A percentile compares a stretch with the other conserved stretches of the same genome.
phyloP scores from a whole-genome alignment of 2,888 invertebrate genomes.

The Nesidiocoris tenuis region DNA sequence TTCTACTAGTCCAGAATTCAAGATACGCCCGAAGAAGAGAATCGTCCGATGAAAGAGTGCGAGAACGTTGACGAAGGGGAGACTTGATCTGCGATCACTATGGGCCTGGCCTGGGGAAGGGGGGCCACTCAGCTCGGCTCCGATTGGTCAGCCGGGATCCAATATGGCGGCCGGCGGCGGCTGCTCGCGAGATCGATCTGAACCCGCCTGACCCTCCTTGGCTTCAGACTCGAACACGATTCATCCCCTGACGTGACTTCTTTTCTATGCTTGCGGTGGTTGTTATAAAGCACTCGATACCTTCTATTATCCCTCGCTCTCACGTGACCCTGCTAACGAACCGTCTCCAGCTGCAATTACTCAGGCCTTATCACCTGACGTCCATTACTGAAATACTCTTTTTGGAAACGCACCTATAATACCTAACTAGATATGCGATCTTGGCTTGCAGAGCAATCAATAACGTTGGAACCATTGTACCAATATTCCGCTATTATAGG shows the following conservation, averaged over 20 bases:
- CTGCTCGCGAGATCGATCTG: neutral
- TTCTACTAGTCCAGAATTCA: too few species aligned
- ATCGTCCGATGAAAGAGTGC: too few species aligned
- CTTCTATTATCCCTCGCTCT: neutral
- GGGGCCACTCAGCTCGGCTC: neutral
- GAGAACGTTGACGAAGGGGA: neutral
- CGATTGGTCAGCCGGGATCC: neutral
- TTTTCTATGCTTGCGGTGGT: neutral
- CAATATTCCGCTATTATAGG: too few species aligned
- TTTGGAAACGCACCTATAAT: conserved; percentile 12
- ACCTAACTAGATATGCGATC: neutral
- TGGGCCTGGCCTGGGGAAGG: neutral
- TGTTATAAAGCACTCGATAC: neutral
- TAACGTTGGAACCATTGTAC: neutral
- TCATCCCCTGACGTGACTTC: neutral
- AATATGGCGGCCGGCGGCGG: neutral
- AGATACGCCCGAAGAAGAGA: neutral
- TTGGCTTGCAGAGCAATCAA: neutral
- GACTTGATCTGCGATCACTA: neutral
- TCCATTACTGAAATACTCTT: conserved; percentile 35
- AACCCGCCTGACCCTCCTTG: neutral
- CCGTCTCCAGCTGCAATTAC: conserved; percentile 22
- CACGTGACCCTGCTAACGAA: neutral
- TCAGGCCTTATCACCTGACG: conserved; percentile 23
- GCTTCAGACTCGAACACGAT: neutral